Evolutionary conservation across 2,113 vertebrate genomes (phyloP).

Genomic region (Thryonomys swinderianus): DNA sequence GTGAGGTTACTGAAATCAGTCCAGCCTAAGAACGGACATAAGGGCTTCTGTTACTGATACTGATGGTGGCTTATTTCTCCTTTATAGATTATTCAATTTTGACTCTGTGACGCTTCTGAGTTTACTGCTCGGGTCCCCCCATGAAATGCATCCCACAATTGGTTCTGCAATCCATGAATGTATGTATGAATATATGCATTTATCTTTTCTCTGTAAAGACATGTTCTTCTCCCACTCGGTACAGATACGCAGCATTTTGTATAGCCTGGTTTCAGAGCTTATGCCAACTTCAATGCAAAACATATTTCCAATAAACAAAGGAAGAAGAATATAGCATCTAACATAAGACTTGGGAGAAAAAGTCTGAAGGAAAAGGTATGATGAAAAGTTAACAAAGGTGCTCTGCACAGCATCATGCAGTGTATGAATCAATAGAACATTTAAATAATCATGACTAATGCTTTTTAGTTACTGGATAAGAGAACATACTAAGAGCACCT

Average conservation of each 20-base stretch:
- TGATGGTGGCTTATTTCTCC: not conserved
- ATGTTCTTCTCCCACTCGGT: not conserved
- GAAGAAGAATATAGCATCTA: not conserved
- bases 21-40: not conserved
- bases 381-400: constrained; percentile 12
- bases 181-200: too few species aligned
- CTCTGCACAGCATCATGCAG: not conserved
- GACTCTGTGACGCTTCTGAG: not conserved
- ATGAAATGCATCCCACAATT: not conserved
- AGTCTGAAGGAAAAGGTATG: not conserved
- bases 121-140: not conserved
- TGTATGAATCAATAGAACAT: not conserved
- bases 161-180: not conserved
- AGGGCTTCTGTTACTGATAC: not conserved
- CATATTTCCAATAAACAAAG: not conserved
- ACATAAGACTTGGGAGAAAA: not conserved
- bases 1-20: not conserved
- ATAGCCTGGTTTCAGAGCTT: not conserved
- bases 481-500: not conserved
- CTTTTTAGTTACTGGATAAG: constrained; percentile 5
- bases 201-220: not conserved
- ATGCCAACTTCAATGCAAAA: not conserved
- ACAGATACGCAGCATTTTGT: not conserved
- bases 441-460: not conserved
- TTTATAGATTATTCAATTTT: not conserved